Conservation (phyloP, 2,888 invertebrate genomes). For the Cotesia congregata region DNA sequence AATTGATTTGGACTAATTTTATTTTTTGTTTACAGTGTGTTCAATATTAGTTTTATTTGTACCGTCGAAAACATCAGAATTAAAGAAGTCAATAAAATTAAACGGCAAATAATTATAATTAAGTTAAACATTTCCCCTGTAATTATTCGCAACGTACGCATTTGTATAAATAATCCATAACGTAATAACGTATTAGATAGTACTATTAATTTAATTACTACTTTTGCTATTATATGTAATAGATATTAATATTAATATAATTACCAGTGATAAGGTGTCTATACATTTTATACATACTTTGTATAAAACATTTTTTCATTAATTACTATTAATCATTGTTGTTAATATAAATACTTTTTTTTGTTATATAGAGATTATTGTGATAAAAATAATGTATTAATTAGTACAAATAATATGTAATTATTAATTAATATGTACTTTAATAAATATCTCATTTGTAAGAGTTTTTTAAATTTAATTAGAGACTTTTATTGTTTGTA, state of each 20-base stretch:
- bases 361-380: background rate
- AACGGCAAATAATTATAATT: slow-evolving; percentile 16
- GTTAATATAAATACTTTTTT: background rate
- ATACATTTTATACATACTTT: background rate
- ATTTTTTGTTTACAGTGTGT: slow-evolving; percentile 53
- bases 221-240: background rate
- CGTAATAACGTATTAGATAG: background rate
- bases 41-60: slow-evolving; percentile 55
- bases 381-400: slow-evolving; percentile 1
- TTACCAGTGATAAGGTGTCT: background rate
- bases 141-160: background rate
- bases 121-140: background rate
- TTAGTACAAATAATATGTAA: slow-evolving; percentile 1
- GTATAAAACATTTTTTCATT: background rate
- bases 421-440: background rate
- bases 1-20: background rate
- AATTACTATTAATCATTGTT: background rate
- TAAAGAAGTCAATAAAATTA: slow-evolving; percentile 30
- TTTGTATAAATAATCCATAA: slow-evolving; percentile 1
- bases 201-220: background rate
- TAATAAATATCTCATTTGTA: background rate
- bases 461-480: background rate
- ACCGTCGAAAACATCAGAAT: slow-evolving; percentile 46
- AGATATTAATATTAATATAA: slow-evolving; percentile 18
- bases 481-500: background rate